phyloP scores from a whole-genome alignment of 2,888 invertebrate species.

The Syrphus vitripennis region DNA sequence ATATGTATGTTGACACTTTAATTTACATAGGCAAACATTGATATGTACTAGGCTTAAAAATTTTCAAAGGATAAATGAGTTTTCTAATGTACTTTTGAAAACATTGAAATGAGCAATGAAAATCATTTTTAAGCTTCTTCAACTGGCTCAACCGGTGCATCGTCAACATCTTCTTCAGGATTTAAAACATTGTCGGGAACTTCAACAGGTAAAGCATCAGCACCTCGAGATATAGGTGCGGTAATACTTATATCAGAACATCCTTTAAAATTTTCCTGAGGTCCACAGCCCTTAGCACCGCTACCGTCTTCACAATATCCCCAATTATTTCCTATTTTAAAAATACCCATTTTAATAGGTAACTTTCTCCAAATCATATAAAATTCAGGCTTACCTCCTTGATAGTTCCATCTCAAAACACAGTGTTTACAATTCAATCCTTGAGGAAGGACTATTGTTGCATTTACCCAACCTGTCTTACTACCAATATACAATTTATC shows the following conservation, averaged over 20 bases:
- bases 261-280: slow-evolving; percentile 82
- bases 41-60: no score
- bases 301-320: slow-evolving; percentile 80
- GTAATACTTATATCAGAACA: slow-evolving; percentile 82
- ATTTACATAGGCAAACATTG: no score
- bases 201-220: background rate
- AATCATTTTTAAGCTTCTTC: background rate
- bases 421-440: slow-evolving; percentile 82
- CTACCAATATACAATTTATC: slow-evolving; percentile 73
- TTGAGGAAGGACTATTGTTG: slow-evolving; percentile 79
- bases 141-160: background rate
- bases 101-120: background rate
- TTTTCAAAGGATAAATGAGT: no score
- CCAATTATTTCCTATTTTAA: slow-evolving; percentile 81
- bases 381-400: slow-evolving; percentile 81
- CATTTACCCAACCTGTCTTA: slow-evolving; percentile 74
- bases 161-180: background rate
- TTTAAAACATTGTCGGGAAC: background rate
- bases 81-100: background rate
- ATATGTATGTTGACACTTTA: no score
- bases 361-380: background rate
- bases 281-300: slow-evolving; percentile 81
- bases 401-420: slow-evolving; percentile 83
- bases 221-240: slow-evolving; percentile 48
- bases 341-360: background rate